Base-by-base conservation (phyloP, 2,797 vertebrate genomes). In the Enteromius fasciolatus region DNA sequence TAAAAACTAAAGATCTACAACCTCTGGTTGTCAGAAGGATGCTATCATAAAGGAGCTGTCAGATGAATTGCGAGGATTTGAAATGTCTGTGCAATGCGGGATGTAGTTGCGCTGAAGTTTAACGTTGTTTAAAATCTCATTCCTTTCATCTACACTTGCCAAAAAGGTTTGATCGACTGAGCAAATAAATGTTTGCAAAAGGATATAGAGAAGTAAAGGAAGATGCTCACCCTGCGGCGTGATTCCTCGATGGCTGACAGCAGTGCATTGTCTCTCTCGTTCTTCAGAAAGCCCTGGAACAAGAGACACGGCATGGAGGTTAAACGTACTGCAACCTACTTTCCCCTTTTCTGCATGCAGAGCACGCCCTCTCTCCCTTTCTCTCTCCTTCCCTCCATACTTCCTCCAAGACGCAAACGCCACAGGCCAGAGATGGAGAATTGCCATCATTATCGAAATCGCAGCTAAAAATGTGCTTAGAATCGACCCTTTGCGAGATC, bases 181-280 rank as follows among this genome's bases (percentile, higher is more conserved):
- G 33, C 50, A 54, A 61, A 12, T 9, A 52, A 52, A 52, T 33
- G 9, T 61, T 64, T 23, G 66, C 61, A 64, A 20, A 57, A 25
- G 23, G 23, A 73, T 74, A 79, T 5, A 68, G 31, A 77, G 41
- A 36, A 31, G 11, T 83, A 76, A 84, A 54, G 52, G 18, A 44
- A 44, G 72, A 80, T 80, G 91, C 97, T 94, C 90, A 99, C 97
- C 95, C 97, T 96, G 92, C 96, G 98, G 84, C 98, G 96, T 25
- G 97, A 99, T 89, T 99, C 98, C 89, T 99, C 98, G 59, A 99
- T 99, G 88, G 97, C 97, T 20, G 98, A 98, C 84, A 99, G 93
- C 86, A 99, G 92, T 33, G 97, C 97, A 94, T 99, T 99, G 91
- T 99, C 98, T 89, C 98, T 96, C 91, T 99, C 98, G 88, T 99